phyloP scores from a whole-genome alignment of 2,888 invertebrate genomes.

The Cyclophora punctaria region DNA sequence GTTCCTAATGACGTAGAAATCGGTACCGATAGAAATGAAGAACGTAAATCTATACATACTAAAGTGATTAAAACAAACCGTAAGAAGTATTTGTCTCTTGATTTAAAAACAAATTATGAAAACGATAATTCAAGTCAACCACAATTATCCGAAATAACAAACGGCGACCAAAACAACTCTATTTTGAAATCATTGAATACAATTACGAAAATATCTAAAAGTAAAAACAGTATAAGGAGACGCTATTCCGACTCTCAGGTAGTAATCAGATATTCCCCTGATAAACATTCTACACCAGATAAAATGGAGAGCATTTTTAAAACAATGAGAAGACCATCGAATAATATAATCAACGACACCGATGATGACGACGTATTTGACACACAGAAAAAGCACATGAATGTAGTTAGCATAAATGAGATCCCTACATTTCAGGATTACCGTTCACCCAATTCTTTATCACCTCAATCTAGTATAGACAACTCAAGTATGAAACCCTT shows the following conservation, averaged over 20 bases:
- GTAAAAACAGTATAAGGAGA: conserved; percentile 20
- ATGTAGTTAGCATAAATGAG: conserved; percentile 70
- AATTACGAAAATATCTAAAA: too few relatives aligned
- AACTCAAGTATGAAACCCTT: conserved; percentile 42
- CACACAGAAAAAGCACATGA: conserved; percentile 35
- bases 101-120: conserved; percentile 45
- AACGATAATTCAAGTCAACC: conserved; percentile 18
- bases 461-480: conserved; percentile 45
- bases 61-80: conserved; percentile 19
- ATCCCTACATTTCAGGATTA: conserved; percentile 71
- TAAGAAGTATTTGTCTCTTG: conserved; percentile 47
- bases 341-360: not conserved
- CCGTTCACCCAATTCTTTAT: conserved; percentile 45
- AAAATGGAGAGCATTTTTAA: conserved; percentile 40
- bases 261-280: conserved; percentile 27
- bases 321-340: conserved; percentile 36
- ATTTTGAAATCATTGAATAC: not conserved
- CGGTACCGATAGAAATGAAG: conserved; percentile 9
- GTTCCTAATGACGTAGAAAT: conserved; percentile 11
- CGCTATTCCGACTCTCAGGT: conserved; percentile 45
- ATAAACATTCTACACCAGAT: conserved; percentile 29
- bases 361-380: conserved; percentile 16
- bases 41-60: conserved; percentile 6
- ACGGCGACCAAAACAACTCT: conserved; percentile 6
- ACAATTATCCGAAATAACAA: conserved; percentile 14